phyloP scores from a whole-genome alignment of 1,140 invertebrate species.

The Dinothrombium tinctorium region DNA sequence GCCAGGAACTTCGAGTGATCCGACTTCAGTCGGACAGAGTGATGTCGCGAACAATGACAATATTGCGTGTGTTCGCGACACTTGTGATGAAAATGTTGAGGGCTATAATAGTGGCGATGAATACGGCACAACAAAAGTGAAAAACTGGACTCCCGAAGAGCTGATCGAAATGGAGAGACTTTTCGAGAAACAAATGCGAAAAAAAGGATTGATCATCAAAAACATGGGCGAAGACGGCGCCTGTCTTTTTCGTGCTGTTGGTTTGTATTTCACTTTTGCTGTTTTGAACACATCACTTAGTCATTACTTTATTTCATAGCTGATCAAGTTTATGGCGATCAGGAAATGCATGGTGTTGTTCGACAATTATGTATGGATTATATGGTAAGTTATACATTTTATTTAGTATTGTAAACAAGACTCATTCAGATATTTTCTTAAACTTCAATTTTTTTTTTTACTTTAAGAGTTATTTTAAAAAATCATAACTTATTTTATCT shows the following conservation, averaged over 20 bases:
- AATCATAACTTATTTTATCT: conserved; percentile 15
- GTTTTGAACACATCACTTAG: no score
- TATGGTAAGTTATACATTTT: no score
- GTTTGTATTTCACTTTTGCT: conserved; percentile 18
- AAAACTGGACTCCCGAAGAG: conserved; percentile 1
- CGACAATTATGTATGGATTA: conserved; percentile 78
- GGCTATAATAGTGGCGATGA: conserved; percentile 4
- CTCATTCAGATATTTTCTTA: neutral
- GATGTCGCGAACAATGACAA: no score
- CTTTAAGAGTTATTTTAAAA: conserved; percentile 16
- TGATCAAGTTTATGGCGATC: conserved; percentile 76
- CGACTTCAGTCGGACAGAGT: no score
- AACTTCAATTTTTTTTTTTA: neutral
- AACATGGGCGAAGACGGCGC: conserved; percentile 78
- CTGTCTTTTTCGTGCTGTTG: conserved; percentile 65
- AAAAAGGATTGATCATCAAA: conserved; percentile 56
- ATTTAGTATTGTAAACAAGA: conserved; percentile 35
- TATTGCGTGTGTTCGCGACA: no score
- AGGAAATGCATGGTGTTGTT: conserved; percentile 67
- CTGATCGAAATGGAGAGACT: conserved; percentile 24
- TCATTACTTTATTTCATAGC: conserved; percentile 24
- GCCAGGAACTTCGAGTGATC: no score
- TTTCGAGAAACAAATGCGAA: conserved; percentile 45
- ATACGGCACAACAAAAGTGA: neutral
- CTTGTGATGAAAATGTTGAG: neutral